Conservation (phyloP, 2,888 invertebrate species). For the Euzophera pinguis region DNA sequence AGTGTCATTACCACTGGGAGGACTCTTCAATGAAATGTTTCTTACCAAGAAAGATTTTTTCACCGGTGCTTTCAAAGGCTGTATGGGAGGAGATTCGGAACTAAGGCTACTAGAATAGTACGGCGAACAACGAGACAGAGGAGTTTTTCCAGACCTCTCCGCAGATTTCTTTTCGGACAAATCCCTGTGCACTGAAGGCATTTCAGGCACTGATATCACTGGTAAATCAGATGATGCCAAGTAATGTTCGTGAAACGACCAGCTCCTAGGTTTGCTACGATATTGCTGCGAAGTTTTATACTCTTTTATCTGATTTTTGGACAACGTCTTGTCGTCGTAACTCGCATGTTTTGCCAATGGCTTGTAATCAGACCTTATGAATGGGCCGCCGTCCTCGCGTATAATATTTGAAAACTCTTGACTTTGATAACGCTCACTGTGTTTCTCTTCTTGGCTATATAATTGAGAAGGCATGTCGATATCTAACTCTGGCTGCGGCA, state of each 20-base stretch:
- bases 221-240: constrained; percentile 77
- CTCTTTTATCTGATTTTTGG: constrained; percentile 82
- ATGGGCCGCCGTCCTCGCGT: constrained; percentile 59
- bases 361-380: constrained; percentile 77
- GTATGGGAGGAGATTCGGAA: constrained; percentile 86
- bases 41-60: constrained; percentile 82
- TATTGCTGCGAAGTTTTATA: constrained; percentile 79
- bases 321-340: constrained; percentile 82
- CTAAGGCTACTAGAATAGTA: constrained; percentile 88
- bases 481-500: constrained; percentile 75
- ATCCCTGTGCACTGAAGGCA: constrained; percentile 68
- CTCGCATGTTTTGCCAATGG: constrained; percentile 83
- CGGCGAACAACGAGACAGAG: constrained; percentile 84
- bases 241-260: constrained; percentile 83
- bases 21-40: constrained; percentile 83
- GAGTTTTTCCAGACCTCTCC: constrained; percentile 74
- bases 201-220: constrained; percentile 76
- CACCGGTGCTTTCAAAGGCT: constrained; percentile 82
- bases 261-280: constrained; percentile 80
- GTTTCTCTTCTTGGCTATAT: constrained; percentile 81
- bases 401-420: constrained; percentile 81
- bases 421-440: constrained; percentile 82
- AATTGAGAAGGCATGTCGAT: constrained; percentile 78
- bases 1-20: constrained; percentile 87
- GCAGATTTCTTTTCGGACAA: constrained; percentile 61